A percentile compares a stretch with the other conserved stretches of the same genome.
phyloP scores from a whole-genome alignment of 2,797 vertebrate genomes.

The Pseudochaenichthys georgianus region DNA sequence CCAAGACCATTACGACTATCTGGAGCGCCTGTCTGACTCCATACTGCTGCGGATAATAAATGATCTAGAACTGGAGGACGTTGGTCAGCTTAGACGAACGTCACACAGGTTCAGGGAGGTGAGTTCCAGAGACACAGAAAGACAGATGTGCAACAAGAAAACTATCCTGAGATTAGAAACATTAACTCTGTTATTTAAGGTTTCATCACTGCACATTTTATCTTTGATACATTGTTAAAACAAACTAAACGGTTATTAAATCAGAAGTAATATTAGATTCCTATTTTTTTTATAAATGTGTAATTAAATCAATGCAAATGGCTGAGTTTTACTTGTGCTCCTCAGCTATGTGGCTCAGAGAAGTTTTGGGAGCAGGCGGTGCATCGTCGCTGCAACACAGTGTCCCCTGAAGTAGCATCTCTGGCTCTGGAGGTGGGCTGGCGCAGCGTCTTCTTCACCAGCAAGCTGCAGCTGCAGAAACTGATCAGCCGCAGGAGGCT shows the following conservation, averaged over 20 bases:
- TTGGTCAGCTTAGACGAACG: conserved; percentile 84
- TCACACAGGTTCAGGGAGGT: conserved; percentile 85
- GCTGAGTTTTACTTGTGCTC: conserved; percentile 6
- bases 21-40: conserved; percentile 85
- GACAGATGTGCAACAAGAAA: not conserved
- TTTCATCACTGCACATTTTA: not conserved
- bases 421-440: conserved; percentile 86
- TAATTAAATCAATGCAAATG: not conserved
- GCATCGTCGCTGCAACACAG: conserved; percentile 67
- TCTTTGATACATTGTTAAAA: not conserved
- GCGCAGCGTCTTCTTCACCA: conserved; percentile 88
- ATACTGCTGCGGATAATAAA: conserved; percentile 87
- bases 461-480: conserved; percentile 88
- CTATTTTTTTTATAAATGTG: not conserved
- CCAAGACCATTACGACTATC: conserved; percentile 86
- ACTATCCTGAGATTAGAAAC: not conserved
- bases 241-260: not conserved
- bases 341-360: conserved; percentile 85
- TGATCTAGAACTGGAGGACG: conserved; percentile 89
- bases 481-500: conserved; percentile 81
- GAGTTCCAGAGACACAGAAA: conserved; percentile 43
- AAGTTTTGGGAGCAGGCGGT: conserved; percentile 86
- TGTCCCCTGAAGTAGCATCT: conserved; percentile 82
- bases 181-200: not conserved
- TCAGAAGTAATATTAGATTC: too few relatives aligned